Conservation (phyloP, 1,140 invertebrate genomes). For the Planococcus citri region DNA sequence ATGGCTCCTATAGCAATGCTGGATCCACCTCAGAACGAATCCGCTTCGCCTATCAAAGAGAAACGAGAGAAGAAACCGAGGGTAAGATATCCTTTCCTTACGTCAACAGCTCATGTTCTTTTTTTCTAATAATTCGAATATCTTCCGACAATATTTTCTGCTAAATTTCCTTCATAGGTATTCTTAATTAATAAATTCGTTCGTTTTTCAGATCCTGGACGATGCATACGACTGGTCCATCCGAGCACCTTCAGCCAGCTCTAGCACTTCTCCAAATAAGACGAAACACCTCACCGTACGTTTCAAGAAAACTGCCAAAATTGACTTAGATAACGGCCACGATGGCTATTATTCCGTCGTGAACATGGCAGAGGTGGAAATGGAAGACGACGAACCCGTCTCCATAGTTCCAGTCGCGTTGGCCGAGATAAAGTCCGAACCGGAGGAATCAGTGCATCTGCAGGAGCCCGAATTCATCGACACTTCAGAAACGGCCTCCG, state of each 20-base stretch:
- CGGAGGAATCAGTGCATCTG: background rate
- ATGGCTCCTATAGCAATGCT: background rate
- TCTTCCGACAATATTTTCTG: too few relatives aligned
- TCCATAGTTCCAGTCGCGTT: too few relatives aligned
- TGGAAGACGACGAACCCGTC: background rate
- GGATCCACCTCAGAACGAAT: background rate
- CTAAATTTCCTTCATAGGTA: too few relatives aligned
- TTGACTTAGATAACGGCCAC: background rate
- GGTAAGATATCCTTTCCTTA: background rate
- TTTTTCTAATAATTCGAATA: too few relatives aligned
- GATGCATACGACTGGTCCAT: background rate
- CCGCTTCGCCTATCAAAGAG: background rate
- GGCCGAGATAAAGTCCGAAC: background rate
- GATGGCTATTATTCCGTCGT: background rate
- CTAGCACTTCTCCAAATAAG: background rate
- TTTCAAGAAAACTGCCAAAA: background rate
- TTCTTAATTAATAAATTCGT: background rate
- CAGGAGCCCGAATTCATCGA: too few relatives aligned
- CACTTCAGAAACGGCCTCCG: slow-evolving; percentile 27
- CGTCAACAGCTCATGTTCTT: too few relatives aligned
- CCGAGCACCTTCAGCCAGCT: background rate
- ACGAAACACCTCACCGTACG: background rate
- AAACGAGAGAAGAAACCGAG: background rate
- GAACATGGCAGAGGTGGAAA: slow-evolving; percentile 5
- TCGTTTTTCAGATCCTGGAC: background rate